Evolutionary conservation across 2,797 vertebrate species (phyloP), one percentile per base, ranked within the genome.

Genomic region (Natrix natrix): DNA sequence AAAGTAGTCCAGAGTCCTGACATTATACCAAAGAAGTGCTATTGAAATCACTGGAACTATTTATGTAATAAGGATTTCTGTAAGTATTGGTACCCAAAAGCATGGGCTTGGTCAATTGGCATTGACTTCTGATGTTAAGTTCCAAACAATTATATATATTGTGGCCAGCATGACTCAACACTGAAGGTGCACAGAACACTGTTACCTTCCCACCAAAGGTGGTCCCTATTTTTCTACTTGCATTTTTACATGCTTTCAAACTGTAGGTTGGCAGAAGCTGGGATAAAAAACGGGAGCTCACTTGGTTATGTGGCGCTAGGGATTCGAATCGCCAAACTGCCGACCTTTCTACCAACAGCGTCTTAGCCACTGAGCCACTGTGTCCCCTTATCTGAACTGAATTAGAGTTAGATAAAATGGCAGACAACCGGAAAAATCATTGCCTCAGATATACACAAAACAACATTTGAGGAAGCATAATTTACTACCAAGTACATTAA

Each of bases 121-220:
- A 2, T 8, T 86, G 32, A 8, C 32, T 92, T 59, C 59, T 43
- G 56, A 93, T 93, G n/a, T 56, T 4, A 92, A 86, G n/a, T 95
- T 90, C 32, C 0, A 66, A 14, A 16, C 43, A 48, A 88, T 74
- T 14, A 93, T 32, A 24, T 91, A 69, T 90, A 90, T 88, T 48
- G 48, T 48, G 48, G 48, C 48, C 48, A 48, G 5, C 3, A 48
- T 48, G 2, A 48, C 48, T 48, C 3, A 48, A 48, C 5, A 5
- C 48, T 5, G 48, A 48, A 48, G 48, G 48, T 48, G 48, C 48
- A 48, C 48, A 5, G 48, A 48, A 48, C 48, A 48, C 5, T 48
- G 48, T 48, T 48, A 52, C 48, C 48, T 52, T 52, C 48, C 48
- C 48, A 52, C 48, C 48, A 52, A 52, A 52, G 48, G 48, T 52